phyloP scores from a whole-genome alignment of 2,113 vertebrate species.

The Lepus americanus region DNA sequence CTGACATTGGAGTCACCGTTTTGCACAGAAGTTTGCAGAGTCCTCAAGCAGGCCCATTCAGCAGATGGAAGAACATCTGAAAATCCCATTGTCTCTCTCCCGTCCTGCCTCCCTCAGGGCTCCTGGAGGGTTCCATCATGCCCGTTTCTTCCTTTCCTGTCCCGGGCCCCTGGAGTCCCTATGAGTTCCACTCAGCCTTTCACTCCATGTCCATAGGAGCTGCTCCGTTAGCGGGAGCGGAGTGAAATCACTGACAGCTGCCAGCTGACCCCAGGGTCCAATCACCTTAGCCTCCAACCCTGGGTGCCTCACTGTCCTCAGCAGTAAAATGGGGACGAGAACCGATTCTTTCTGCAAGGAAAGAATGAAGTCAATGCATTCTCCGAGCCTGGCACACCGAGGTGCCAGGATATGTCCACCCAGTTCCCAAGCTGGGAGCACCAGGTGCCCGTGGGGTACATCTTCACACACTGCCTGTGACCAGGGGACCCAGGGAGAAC shows the following conservation, averaged over 20 bases:
- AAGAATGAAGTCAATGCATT: not conserved
- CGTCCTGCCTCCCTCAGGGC: too few species aligned
- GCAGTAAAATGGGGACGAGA: not conserved
- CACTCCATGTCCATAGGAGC: rapidly evolving
- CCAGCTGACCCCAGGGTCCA: too few species aligned
- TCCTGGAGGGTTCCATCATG: too few species aligned
- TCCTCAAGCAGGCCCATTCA: too few species aligned
- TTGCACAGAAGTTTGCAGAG: too few species aligned
- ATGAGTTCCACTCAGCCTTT: rapidly evolving
- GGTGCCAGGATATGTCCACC: not conserved
- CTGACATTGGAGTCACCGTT: too few species aligned
- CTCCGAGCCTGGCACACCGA: rapidly evolving
- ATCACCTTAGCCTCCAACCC: not conserved
- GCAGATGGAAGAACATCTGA: too few species aligned
- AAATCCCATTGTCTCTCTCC: too few species aligned
- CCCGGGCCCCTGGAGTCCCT: too few species aligned
- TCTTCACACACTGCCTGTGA: not conserved
- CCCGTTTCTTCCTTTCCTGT: too few species aligned
- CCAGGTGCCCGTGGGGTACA: not conserved
- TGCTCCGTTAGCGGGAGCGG: not conserved
- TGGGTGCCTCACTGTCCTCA: not conserved
- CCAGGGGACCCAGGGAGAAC: not conserved
- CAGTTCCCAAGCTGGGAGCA: rapidly evolving
- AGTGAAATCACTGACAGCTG: not conserved
- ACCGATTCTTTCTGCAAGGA: not conserved